A percentile compares a stretch with the other conserved stretches of the same genome.
Evolutionary conservation across 1,140 invertebrate species (phyloP).

Genomic region (Tetragonula clypearis): DNA sequence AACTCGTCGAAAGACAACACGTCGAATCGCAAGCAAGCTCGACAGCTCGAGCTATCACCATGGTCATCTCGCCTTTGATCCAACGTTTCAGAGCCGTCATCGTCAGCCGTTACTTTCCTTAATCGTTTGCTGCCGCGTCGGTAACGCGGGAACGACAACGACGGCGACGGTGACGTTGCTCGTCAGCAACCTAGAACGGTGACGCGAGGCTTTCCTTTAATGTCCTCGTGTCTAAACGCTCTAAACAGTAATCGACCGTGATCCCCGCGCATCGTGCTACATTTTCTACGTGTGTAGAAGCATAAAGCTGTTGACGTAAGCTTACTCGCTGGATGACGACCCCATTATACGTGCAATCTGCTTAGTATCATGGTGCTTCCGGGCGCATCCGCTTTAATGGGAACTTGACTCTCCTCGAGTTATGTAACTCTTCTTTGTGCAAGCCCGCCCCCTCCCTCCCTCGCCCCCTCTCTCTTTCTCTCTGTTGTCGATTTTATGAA

Average conservation of each 20-base stretch:
- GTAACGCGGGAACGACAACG: background rate
- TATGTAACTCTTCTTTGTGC: constrained; percentile 40
- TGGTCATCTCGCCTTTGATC: background rate
- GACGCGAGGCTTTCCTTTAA: constrained; percentile 21
- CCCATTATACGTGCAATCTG: constrained; percentile 67
- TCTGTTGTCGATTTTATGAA: constrained; percentile 19
- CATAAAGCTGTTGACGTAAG: constrained; percentile 63
- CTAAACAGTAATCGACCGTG: constrained; percentile 57
- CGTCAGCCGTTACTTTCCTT: background rate
- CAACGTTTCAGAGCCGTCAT: background rate
- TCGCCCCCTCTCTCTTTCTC: too few species aligned
- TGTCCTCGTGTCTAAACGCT: constrained; percentile 35
- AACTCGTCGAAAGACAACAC: background rate
- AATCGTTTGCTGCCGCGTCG: constrained; percentile 39
- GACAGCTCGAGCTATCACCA: background rate
- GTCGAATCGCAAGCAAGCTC: background rate
- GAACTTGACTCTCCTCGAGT: constrained; percentile 57
- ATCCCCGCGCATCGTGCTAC: constrained; percentile 40
- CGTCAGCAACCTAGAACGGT: constrained; percentile 9
- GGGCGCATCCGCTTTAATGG: constrained; percentile 51
- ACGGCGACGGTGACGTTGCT: background rate
- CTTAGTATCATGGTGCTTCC: constrained; percentile 56
- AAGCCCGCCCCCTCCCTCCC: background rate
- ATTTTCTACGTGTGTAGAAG: constrained; percentile 50
- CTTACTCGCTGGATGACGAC: constrained; percentile 57